Percentiles rank a stretch among this genome's conserved stretches.
Evolutionary conservation across 2,113 vertebrate genomes (phyloP).

Genomic region (Upupa epops): DNA sequence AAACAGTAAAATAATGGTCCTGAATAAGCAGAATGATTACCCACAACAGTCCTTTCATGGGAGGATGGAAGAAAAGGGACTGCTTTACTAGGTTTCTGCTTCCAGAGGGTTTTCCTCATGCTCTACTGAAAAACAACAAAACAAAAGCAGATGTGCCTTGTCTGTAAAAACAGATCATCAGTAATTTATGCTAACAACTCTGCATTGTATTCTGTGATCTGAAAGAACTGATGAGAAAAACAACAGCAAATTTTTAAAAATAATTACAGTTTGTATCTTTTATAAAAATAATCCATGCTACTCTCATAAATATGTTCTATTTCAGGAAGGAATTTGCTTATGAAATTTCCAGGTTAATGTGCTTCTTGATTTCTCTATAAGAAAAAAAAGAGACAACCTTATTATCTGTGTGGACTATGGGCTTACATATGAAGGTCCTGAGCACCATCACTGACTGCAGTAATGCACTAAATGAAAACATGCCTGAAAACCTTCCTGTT

Average conservation of each 20-base stretch:
- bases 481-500: not conserved
- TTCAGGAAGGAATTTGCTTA: not conserved
- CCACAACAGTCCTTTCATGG: not conserved
- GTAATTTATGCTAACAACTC: not conserved
- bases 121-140: not conserved
- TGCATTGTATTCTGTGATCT: not conserved
- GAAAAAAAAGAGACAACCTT: not conserved
- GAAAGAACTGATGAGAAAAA: not conserved
- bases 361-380: not conserved
- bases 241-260: not conserved
- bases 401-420: not conserved
- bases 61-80: not conserved
- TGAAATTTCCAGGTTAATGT: not conserved
- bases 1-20: not conserved
- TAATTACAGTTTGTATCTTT: not conserved
- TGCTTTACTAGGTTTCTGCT: not conserved
- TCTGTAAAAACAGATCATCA: conserved; percentile 1
- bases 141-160: not conserved
- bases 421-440: not conserved
- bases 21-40: not conserved
- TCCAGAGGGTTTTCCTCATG: not conserved
- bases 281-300: not conserved
- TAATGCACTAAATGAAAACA: not conserved
- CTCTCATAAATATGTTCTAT: not conserved
- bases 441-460: not conserved